Percentiles rank a stretch among this genome's conserved stretches.
These are phyloP conservation scores for Poecilobothrus nobilitatus DNA, from an alignment of 2,888 invertebrate species.

Conservation along the genomic window DNA sequence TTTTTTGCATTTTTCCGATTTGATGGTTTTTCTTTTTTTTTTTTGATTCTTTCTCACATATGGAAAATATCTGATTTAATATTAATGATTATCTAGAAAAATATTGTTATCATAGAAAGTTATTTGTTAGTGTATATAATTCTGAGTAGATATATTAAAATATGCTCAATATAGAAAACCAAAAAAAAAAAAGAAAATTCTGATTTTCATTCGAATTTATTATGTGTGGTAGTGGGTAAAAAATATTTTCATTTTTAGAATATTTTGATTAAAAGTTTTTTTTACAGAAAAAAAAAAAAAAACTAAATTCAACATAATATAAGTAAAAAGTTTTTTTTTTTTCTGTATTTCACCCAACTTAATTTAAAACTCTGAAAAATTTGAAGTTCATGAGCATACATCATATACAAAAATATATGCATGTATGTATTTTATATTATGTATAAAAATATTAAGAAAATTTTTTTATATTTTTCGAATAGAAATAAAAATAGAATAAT, in stretches of 20 bases:
- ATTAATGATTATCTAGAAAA: background rate
- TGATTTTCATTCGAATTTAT: too few relatives aligned
- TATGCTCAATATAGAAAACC: background rate
- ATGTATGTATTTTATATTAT: too few relatives aligned
- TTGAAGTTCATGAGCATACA: background rate
- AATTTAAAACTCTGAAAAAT: background rate
- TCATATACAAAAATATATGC: too few relatives aligned
- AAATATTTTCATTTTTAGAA: background rate
- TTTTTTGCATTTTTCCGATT: background rate
- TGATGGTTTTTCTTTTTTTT: background rate
- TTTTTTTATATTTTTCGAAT: background rate
- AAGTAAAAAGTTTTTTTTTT: background rate
- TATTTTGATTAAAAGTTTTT: constrained; percentile 6
- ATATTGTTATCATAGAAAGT: background rate
- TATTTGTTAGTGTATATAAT: background rate
- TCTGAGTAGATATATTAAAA: background rate
- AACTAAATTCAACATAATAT: background rate
- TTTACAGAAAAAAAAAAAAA: background rate
- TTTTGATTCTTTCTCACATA: background rate
- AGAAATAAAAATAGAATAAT: too few relatives aligned
- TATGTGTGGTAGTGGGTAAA: too few relatives aligned
- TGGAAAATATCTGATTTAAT: constrained; percentile 1
- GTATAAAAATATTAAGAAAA: too few relatives aligned
- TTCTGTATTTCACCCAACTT: background rate
- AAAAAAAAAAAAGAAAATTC: background rate